Evolutionary conservation across 2,888 invertebrate species (phyloP).

Genomic region (Drosophila quasianomalipes): DNA sequence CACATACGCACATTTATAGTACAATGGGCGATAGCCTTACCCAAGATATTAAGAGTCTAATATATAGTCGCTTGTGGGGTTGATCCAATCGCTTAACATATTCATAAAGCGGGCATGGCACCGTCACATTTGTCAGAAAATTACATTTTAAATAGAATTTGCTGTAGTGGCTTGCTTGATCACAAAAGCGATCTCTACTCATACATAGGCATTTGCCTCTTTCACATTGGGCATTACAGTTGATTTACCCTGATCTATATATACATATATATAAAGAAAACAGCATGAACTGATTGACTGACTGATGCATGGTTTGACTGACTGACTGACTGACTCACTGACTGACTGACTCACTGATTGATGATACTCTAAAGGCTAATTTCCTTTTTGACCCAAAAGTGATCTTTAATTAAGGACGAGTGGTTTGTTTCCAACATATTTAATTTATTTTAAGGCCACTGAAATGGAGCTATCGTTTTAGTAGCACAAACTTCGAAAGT

Average conservation of each 20-base stretch:
- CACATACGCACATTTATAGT: not conserved
- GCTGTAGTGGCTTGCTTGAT: slow-evolving; percentile 61
- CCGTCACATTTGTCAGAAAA: slow-evolving; percentile 34
- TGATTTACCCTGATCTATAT: slow-evolving; percentile 28
- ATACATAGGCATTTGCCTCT: slow-evolving; percentile 5
- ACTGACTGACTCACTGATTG: not conserved
- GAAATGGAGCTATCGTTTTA: not conserved
- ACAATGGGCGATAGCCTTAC: slow-evolving; percentile 4
- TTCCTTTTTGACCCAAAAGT: not conserved
- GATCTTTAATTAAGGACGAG: not conserved
- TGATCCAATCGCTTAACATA: slow-evolving; percentile 44
- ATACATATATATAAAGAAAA: not conserved
- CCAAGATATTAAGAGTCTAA: slow-evolving; percentile 13
- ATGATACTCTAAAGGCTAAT: not conserved
- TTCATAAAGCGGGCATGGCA: slow-evolving; percentile 36
- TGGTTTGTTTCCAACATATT: not conserved
- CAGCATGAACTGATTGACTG: not conserved
- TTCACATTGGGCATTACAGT: slow-evolving; percentile 50
- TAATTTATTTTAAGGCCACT: not conserved
- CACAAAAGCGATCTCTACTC: slow-evolving; percentile 31
- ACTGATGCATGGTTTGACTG: not conserved
- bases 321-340: not conserved
- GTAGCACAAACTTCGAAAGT: not conserved
- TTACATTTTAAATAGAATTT: slow-evolving; percentile 52
- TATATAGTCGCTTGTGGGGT: slow-evolving; percentile 59